Conservation (phyloP, 1,140 invertebrate genomes). For the Parapsyche elsis region DNA sequence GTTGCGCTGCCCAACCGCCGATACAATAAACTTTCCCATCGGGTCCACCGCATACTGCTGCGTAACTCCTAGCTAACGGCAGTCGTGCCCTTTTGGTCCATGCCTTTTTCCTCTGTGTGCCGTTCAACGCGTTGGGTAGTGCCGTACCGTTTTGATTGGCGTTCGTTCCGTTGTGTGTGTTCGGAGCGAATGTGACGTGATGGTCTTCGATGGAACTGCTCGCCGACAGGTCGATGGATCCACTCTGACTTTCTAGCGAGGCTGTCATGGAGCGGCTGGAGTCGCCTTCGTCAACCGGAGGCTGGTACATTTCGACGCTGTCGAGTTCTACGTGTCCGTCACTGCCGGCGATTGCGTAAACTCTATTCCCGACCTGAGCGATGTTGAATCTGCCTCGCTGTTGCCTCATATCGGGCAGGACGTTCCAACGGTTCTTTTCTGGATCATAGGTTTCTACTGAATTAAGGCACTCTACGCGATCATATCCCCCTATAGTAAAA, state of each 20-base stretch:
- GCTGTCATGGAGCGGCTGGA: conserved; percentile 51
- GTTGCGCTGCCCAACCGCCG: conserved; percentile 82
- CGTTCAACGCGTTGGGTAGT: background rate
- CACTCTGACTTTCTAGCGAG: conserved; percentile 53
- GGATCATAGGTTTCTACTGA: conserved; percentile 81
- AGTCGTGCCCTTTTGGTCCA: conserved; percentile 75
- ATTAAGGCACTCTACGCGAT: conserved; percentile 84
- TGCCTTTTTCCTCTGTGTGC: conserved; percentile 59
- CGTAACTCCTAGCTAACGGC: conserved; percentile 75
- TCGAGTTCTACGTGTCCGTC: conserved; percentile 73
- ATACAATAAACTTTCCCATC: conserved; percentile 72
- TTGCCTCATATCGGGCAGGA: conserved; percentile 75
- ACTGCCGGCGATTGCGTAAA: conserved; percentile 84
- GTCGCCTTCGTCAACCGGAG: conserved; percentile 41
- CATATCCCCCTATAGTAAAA: conserved; percentile 79
- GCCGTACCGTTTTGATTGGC: conserved; percentile 10
- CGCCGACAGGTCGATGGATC: conserved; percentile 41
- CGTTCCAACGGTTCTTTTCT: conserved; percentile 75
- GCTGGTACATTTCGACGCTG: conserved; percentile 68
- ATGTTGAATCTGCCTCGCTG: conserved; percentile 81
- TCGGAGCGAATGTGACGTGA: background rate
- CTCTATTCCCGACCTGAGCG: conserved; percentile 70
- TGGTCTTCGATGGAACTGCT: conserved; percentile 41
- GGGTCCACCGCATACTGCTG: conserved; percentile 76
- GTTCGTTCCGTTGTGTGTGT: background rate